These are phyloP conservation scores for Drosophila elegans DNA, from an alignment of 1,140 invertebrate species.

Conservation along the genomic window DNA sequence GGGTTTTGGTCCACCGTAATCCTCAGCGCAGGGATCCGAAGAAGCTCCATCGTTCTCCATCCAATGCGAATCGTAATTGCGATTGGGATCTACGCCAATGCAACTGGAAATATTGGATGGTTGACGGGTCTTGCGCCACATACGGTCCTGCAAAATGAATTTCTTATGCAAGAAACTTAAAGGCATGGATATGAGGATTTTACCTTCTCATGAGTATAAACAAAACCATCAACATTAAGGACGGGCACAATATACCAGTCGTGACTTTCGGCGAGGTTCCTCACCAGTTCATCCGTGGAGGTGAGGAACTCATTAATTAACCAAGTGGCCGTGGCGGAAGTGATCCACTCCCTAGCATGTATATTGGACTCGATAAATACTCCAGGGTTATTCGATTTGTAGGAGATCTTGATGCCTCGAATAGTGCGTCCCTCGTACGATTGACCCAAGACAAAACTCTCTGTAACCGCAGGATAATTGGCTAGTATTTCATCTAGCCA, in stretches of 20 bases:
- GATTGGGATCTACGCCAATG: slow-evolving; percentile 88
- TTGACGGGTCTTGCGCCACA: slow-evolving; percentile 86
- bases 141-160: slow-evolving; percentile 71
- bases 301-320: slow-evolving; percentile 86
- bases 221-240: slow-evolving; percentile 91
- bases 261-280: slow-evolving; percentile 83
- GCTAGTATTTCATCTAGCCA: slow-evolving; percentile 85
- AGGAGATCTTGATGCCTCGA: slow-evolving; percentile 87
- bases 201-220: slow-evolving; percentile 86
- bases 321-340: slow-evolving; percentile 86
- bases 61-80: slow-evolving; percentile 90
- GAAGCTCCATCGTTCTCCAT: slow-evolving; percentile 84
- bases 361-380: slow-evolving; percentile 87
- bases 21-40: slow-evolving; percentile 87
- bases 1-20: slow-evolving; percentile 89
- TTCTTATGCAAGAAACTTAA: neutral
- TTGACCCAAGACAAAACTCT: slow-evolving; percentile 64
- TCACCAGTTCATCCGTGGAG: slow-evolving; percentile 67
- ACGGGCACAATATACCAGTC: slow-evolving; percentile 90
- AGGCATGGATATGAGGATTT: neutral
- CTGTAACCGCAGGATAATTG: slow-evolving; percentile 62
- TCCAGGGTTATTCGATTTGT: slow-evolving; percentile 85
- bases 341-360: slow-evolving; percentile 87
- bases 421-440: slow-evolving; percentile 88
- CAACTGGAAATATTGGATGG: slow-evolving; percentile 82